Percentiles rank a stretch among this genome's conserved stretches.
Evolutionary conservation across 2,888 invertebrate species (phyloP).

Genomic region (Mycalesis mineus): DNA sequence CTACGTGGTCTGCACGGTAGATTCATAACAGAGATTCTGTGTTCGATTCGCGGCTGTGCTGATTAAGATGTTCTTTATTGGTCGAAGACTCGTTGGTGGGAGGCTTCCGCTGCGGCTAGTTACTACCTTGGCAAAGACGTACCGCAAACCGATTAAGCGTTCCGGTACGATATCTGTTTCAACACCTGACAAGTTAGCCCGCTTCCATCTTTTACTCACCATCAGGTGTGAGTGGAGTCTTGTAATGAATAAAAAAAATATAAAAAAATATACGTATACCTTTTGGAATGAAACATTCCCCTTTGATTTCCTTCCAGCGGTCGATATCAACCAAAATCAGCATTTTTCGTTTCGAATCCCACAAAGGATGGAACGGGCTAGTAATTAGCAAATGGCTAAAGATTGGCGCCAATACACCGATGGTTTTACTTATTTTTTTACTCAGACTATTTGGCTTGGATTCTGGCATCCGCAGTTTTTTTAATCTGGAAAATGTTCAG

Average conservation of each 20-base stretch:
- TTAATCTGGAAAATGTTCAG: neutral
- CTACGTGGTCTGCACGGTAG: too few species aligned
- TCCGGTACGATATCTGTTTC: too few species aligned
- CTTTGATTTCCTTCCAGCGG: constrained; percentile 16
- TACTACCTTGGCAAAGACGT: too few species aligned
- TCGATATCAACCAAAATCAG: constrained; percentile 27
- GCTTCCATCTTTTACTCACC: too few species aligned
- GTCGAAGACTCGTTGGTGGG: too few species aligned
- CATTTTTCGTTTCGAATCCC: constrained; percentile 31
- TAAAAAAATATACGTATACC: neutral
- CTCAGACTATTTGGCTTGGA: constrained; percentile 14
- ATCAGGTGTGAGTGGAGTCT: too few species aligned
- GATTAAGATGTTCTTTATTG: too few species aligned
- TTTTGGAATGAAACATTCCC: neutral
- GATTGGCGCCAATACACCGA: constrained; percentile 39
- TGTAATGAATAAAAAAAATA: neutral
- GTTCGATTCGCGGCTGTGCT: too few species aligned
- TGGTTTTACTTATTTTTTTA: constrained; percentile 29
- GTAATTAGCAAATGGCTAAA: constrained; percentile 73
- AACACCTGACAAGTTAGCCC: too few species aligned
- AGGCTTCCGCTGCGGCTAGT: too few species aligned
- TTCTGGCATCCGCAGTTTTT: constrained; percentile 3
- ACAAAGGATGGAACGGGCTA: constrained; percentile 47
- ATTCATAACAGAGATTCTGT: too few species aligned
- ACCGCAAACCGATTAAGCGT: too few species aligned